phyloP scores from a whole-genome alignment of 1,140 invertebrate species.

The Uloborus diversus region DNA sequence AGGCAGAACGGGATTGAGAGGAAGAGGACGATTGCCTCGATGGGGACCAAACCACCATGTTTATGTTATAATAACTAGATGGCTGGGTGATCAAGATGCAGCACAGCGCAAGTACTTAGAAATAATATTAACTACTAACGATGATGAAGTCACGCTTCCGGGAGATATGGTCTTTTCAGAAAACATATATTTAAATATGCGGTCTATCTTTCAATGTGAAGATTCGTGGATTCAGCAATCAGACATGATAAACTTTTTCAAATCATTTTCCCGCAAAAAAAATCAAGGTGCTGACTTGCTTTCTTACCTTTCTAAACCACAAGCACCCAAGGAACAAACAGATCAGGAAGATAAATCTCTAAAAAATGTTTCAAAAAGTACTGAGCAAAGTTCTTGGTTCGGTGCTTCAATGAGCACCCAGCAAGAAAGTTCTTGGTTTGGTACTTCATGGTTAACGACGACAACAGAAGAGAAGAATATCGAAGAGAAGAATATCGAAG shows the following conservation, averaged over 20 bases:
- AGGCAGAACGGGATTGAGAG: constrained; percentile 67
- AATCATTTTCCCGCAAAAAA: not conserved
- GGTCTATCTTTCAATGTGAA: not conserved
- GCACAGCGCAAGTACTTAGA: not conserved
- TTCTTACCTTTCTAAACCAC: too few relatives aligned
- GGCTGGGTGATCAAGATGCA: not conserved
- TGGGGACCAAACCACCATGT: constrained; percentile 69
- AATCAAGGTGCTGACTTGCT: too few relatives aligned
- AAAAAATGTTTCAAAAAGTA: too few relatives aligned
- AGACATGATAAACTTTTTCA: constrained; percentile 23
- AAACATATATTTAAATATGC: not conserved
- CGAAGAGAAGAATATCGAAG: too few relatives aligned
- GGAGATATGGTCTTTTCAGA: constrained; percentile 1
- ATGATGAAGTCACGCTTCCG: not conserved
- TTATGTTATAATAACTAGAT: constrained; percentile 64
- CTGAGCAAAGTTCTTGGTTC: too few relatives aligned
- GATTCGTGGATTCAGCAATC: not conserved
- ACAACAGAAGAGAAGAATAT: too few relatives aligned
- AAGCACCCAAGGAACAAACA: too few relatives aligned
- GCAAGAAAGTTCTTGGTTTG: too few relatives aligned
- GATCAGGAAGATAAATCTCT: too few relatives aligned
- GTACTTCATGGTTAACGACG: too few relatives aligned
- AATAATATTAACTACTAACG: not conserved
- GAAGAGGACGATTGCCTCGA: constrained; percentile 64
- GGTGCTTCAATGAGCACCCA: too few relatives aligned